A percentile compares a stretch with the other conserved stretches of the same genome.
Evolutionary conservation across 2,888 invertebrate species (phyloP).

Genomic region (Strigamia crassipes): DNA sequence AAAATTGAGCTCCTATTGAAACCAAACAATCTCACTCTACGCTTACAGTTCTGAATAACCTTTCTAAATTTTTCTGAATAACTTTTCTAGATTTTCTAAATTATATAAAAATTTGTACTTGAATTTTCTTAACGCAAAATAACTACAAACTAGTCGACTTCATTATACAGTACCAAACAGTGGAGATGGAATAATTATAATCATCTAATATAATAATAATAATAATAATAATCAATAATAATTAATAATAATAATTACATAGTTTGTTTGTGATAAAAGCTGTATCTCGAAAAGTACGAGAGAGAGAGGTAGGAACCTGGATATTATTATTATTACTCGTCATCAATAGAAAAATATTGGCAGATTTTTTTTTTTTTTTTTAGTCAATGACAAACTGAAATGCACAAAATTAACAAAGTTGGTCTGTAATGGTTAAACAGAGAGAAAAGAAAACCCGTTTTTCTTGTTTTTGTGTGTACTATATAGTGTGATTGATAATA

Average conservation of each 20-base stretch:
- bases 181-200: not conserved
- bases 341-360: slow-evolving; percentile 10
- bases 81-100: too few relatives aligned
- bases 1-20: too few relatives aligned
- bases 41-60: too few relatives aligned
- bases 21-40: too few relatives aligned
- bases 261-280: not conserved
- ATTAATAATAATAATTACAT: not conserved
- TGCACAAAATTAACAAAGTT: slow-evolving; percentile 10
- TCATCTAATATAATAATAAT: not conserved
- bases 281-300: not conserved
- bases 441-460: not conserved
- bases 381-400: not conserved
- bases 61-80: too few relatives aligned
- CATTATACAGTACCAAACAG: not conserved
- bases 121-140: too few relatives aligned
- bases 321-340: slow-evolving; percentile 7
- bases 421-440: not conserved
- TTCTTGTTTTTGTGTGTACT: not conserved
- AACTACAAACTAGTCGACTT: too few relatives aligned
- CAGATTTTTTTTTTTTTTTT: not conserved
- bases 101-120: too few relatives aligned
- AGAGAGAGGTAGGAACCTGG: slow-evolving; percentile 3
- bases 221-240: not conserved
- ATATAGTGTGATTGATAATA: not conserved